phyloP scores from a whole-genome alignment of 2,113 vertebrate genomes.

The Dicerorhinus sumatrensis region DNA sequence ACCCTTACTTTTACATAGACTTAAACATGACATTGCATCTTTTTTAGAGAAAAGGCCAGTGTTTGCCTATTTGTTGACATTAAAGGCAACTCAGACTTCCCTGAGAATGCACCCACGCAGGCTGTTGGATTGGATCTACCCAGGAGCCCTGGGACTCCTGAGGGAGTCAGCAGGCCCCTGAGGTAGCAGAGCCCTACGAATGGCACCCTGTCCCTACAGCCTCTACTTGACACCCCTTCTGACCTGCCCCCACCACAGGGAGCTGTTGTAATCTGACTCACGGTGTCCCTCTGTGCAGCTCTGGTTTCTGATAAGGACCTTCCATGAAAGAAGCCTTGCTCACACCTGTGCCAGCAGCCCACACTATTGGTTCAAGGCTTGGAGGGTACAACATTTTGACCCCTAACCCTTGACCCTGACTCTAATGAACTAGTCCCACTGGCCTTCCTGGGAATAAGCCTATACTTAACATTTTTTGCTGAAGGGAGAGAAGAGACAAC shows the following conservation, averaged over 20 bases:
- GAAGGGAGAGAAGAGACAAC: conserved; percentile 69
- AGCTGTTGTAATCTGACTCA: neutral
- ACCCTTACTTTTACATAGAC: neutral
- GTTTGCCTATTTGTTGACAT: neutral
- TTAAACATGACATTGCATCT: neutral
- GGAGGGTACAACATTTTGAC: conserved; percentile 75
- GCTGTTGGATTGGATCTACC: neutral
- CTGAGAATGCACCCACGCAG: neutral
- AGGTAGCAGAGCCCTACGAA: neutral
- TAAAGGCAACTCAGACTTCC: neutral
- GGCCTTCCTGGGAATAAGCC: conserved; percentile 74
- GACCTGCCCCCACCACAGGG: neutral
- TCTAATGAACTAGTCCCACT: conserved; percentile 78
- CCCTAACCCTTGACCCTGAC: conserved; percentile 79
- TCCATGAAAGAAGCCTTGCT: conserved; percentile 67
- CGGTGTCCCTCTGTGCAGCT: conserved; percentile 73
- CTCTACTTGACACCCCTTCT: neutral
- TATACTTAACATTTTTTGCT: conserved; percentile 72
- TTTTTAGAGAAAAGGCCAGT: conserved; percentile 22
- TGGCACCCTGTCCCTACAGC: neutral
- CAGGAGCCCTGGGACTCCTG: neutral
- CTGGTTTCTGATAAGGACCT: conserved; percentile 78
- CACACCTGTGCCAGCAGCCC: neutral
- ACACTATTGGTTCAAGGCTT: neutral
- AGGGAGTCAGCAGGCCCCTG: neutral